These are phyloP conservation scores for Myotis vivesi DNA, from an alignment of 2,797 vertebrate genomes.

Conservation along the genomic window DNA sequence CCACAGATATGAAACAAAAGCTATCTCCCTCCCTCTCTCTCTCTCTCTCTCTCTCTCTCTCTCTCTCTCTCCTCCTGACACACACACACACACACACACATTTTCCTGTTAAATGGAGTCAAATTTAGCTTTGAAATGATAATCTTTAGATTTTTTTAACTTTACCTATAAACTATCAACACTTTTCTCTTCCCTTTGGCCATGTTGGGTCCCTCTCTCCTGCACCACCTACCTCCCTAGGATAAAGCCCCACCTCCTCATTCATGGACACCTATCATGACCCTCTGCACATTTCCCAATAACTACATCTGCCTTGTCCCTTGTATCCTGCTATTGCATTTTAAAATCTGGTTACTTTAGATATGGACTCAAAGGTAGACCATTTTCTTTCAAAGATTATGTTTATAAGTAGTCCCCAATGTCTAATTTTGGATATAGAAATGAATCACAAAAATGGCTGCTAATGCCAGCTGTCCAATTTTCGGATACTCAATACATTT, in stretches of 20 bases:
- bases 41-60: no score
- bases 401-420: background rate
- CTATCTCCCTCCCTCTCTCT: background rate
- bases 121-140: background rate
- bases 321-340: background rate
- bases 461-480: background rate
- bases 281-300: background rate
- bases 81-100: background rate
- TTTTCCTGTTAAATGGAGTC: background rate
- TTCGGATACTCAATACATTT: background rate
- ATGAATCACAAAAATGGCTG: background rate
- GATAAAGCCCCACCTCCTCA: background rate
- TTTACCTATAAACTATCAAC: background rate
- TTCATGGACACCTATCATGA: background rate
- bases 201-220: background rate
- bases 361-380: background rate
- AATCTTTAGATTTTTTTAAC: background rate
- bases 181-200: background rate
- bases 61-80: background rate
- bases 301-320: background rate
- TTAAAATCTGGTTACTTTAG: background rate
- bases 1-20: background rate
- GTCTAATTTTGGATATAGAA: background rate
- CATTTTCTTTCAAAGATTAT: background rate
- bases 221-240: background rate